Evolutionary conservation across 2,888 invertebrate species (phyloP).

Genomic region (Nomada hirtipes): DNA sequence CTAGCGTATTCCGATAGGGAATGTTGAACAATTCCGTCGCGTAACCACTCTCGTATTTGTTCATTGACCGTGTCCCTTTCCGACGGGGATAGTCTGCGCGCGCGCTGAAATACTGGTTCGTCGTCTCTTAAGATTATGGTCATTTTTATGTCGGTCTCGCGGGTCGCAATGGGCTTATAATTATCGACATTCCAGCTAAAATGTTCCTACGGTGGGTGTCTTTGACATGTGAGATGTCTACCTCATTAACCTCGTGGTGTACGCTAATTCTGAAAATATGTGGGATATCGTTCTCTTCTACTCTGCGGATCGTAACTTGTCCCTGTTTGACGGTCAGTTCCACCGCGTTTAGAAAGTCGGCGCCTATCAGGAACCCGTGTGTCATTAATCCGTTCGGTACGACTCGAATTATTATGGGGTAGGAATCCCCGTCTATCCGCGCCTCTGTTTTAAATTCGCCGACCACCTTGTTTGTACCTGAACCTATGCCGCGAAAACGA

Average conservation of each 20-base stretch:
- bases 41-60: constrained; percentile 7
- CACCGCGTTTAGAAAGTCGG: too few species aligned
- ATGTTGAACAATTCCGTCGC: background rate
- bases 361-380: background rate
- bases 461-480: too few species aligned
- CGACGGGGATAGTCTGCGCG: constrained; percentile 19
- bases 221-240: constrained; percentile 4
- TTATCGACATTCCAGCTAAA: background rate
- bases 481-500: too few species aligned
- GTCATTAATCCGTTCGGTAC: too few species aligned
- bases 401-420: too few species aligned
- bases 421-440: too few species aligned
- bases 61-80: constrained; percentile 22
- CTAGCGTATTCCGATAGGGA: too few species aligned
- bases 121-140: constrained; percentile 64
- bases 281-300: too few species aligned
- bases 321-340: too few species aligned
- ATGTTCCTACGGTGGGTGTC: background rate
- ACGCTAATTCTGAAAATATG: too few species aligned
- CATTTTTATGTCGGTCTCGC: constrained; percentile 63
- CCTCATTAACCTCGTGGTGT: background rate
- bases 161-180: constrained; percentile 34
- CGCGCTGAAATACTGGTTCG: constrained; percentile 32
- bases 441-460: too few species aligned
- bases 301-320: too few species aligned